These are phyloP conservation scores for Adineta ricciae DNA, from an alignment of 2,888 invertebrate species.

Conservation along the genomic window DNA sequence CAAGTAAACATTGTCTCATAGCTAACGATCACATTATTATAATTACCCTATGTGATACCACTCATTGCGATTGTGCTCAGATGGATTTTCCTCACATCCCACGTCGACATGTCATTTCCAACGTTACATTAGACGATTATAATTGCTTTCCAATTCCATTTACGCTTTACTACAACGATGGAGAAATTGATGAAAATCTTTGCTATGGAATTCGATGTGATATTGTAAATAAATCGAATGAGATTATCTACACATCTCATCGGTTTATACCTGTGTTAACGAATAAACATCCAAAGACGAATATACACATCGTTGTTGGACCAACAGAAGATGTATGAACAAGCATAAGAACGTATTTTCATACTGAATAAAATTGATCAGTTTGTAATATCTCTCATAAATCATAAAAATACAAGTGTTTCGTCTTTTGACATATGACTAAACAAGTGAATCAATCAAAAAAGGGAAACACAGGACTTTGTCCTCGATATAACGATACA, in stretches of 20 bases:
- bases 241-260: not conserved
- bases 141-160: not conserved
- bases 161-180: not conserved
- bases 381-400: no score
- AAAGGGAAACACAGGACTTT: no score
- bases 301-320: not conserved
- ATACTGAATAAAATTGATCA: no score
- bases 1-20: no score
- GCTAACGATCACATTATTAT: not conserved
- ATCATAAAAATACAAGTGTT: no score
- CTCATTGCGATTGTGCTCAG: not conserved
- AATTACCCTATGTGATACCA: not conserved
- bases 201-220: conserved; percentile 20
- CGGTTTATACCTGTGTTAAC: conserved; percentile 15
- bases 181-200: conserved; percentile 2
- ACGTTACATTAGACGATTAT: not conserved
- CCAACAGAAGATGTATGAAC: not conserved
- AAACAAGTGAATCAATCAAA: no score
- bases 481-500: not conserved
- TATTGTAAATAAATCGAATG: not conserved
- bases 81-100: conserved; percentile 8
- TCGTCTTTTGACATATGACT: no score
- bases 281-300: not conserved
- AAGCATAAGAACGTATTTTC: no score
- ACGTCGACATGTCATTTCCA: not conserved